Percentiles rank a stretch among this genome's conserved stretches.
Evolutionary conservation across 2,797 vertebrate species (phyloP).

Genomic region (Rhadinocentrus ornatus): DNA sequence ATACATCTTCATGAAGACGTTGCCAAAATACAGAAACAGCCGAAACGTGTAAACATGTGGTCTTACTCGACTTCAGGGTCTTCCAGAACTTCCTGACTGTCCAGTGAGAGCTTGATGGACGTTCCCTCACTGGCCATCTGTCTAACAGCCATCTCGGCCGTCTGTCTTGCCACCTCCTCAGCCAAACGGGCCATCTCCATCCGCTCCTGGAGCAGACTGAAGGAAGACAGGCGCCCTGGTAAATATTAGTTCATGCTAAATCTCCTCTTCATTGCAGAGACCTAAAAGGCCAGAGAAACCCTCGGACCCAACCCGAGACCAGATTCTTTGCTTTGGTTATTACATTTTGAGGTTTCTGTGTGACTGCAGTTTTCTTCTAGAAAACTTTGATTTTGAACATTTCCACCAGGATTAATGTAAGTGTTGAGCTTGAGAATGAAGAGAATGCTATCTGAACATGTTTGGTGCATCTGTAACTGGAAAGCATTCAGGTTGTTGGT

Average conservation of each 20-base stretch:
- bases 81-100: slow-evolving; percentile 72
- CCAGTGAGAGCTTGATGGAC: slow-evolving; percentile 74
- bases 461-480: no score
- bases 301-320: no score
- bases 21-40: not conserved
- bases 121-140: slow-evolving; percentile 76
- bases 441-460: no score
- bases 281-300: no score
- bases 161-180: slow-evolving; percentile 81
- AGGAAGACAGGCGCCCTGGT: not conserved
- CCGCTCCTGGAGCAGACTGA: slow-evolving; percentile 77
- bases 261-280: no score
- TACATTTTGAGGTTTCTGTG: no score
- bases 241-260: not conserved
- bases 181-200: slow-evolving; percentile 77
- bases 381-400: no score
- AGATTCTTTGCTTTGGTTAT: no score
- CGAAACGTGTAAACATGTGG: not conserved
- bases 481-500: not conserved
- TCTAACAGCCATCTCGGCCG: slow-evolving; percentile 79
- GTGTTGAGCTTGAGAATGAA: no score
- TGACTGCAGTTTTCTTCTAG: no score
- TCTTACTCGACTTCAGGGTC: slow-evolving; percentile 68
- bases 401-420: no score
- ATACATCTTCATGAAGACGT: slow-evolving; percentile 1